Evolutionary conservation across 2,888 invertebrate species (phyloP).

Genomic region (Sphaerophoria rueppellii): DNA sequence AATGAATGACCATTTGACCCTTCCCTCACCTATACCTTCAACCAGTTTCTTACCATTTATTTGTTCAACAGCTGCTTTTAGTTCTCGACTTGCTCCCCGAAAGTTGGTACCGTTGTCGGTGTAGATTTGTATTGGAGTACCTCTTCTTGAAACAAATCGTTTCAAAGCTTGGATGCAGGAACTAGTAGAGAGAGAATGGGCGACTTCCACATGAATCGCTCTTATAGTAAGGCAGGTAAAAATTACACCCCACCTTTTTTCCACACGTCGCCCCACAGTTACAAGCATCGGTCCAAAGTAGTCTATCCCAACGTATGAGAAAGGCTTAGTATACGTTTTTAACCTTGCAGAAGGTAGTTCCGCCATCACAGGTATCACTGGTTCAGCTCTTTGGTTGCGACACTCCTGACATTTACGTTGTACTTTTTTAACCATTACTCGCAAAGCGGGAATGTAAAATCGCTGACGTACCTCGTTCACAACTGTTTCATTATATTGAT

Average conservation of each 20-base stretch:
- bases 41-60: slow-evolving; percentile 11
- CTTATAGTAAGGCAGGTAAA: not conserved
- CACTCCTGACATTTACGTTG: slow-evolving; percentile 17
- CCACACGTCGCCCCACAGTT: slow-evolving; percentile 24
- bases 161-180: slow-evolving; percentile 43
- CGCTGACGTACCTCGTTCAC: slow-evolving; percentile 53
- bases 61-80: slow-evolving; percentile 14
- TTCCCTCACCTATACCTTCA: slow-evolving; percentile 13
- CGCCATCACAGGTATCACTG: slow-evolving; percentile 33
- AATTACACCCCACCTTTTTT: not conserved
- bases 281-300: not conserved
- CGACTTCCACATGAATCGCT: slow-evolving; percentile 15
- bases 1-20: slow-evolving; percentile 72
- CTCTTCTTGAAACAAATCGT: slow-evolving; percentile 35
- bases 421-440: slow-evolving; percentile 22
- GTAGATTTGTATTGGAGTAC: slow-evolving; percentile 44
- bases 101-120: slow-evolving; percentile 57
- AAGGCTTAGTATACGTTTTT: not conserved
- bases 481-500: slow-evolving; percentile 46
- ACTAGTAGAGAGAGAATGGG: slow-evolving; percentile 21
- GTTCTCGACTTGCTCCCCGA: slow-evolving; percentile 12
- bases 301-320: not conserved
- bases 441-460: slow-evolving; percentile 31
- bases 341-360: not conserved
- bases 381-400: slow-evolving; percentile 17